Base-by-base conservation (phyloP, 1,140 invertebrate genomes). In the Heliconius hermathena region DNA sequence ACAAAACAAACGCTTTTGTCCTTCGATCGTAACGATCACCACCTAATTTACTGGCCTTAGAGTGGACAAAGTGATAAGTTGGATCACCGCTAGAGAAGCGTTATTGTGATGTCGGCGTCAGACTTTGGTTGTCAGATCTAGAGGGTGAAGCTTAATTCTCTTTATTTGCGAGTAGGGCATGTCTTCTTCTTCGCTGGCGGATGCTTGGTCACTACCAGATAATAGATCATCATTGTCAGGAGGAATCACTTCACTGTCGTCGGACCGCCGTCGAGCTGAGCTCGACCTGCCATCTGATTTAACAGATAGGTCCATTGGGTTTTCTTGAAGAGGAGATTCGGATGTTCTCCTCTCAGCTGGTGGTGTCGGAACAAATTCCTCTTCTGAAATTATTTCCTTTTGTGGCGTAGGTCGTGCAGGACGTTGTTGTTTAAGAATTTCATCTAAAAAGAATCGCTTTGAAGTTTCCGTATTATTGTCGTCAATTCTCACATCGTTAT, bases 221-320 rank as follows among this genome's bases (percentile, higher is more conserved):
- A 94, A 91, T 74, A 87, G 82, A 78, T 94, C 88, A 8, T 93
- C 91, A 20, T 91, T 89, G 72, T 94, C 94, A 26, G 91, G 91
- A 1, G 89, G 83, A 16, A 95, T 95, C 18, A 92, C 85, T 80
- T 95, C 95, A 77, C 95, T 95, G 22, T 94, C 91, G 0, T 95
- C 91, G 0, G 90, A 91, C 80, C 90, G 75, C 85, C 91, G 87
- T 83, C 95, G 84, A 18, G 93, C 94, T 5, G 94, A 94, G 83
- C 94, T 95, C 20, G 94, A 94, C 57, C 94, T 93, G 29, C 95
- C 95, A 49, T 95, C 94, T 4, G 95, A 95, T 85, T 97, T 97
- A 92, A 97, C 96, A 6, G 97, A 97, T 60, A 98, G 92, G 88
- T 98, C 97, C 83, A 98, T 98, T n/a, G 97, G 97, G 85, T 97